phyloP scores from a whole-genome alignment of 2,888 invertebrate genomes.

The Drymonia ruficornis region DNA sequence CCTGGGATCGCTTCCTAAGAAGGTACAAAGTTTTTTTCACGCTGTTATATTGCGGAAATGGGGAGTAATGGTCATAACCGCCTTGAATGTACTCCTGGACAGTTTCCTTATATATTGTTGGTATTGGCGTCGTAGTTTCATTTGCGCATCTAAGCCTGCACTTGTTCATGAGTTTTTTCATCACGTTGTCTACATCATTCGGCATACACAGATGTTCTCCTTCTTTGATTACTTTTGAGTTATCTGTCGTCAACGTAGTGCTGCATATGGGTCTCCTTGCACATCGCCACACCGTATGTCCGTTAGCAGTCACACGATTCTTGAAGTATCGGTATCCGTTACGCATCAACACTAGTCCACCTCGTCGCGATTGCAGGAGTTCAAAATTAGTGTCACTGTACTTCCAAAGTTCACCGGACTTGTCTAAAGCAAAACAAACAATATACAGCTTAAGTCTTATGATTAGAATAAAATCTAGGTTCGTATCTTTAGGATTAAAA shows the following conservation, averaged over 20 bases:
- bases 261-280: not conserved
- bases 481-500: no score
- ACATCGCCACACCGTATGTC: not conserved
- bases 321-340: not conserved
- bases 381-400: not conserved
- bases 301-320: not conserved
- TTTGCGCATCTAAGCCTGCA: constrained; percentile 8
- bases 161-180: constrained; percentile 7
- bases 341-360: not conserved
- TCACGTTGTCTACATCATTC: constrained; percentile 11
- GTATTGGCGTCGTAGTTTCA: constrained; percentile 6
- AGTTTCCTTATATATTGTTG: constrained; percentile 17
- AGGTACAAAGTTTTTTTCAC: not conserved
- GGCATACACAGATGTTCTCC: constrained; percentile 6
- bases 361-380: not conserved
- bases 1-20: no score
- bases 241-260: constrained; percentile 1
- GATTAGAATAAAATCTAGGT: no score
- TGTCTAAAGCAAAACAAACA: no score
- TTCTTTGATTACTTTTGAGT: not conserved
- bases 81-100: constrained; percentile 10
- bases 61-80: not conserved
- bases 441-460: no score
- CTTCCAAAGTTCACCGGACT: no score
- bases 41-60: not conserved